Evolutionary conservation across 2,888 invertebrate species (phyloP), one percentile per base, ranked within the genome.

Genomic region (Heliconius erato): DNA sequence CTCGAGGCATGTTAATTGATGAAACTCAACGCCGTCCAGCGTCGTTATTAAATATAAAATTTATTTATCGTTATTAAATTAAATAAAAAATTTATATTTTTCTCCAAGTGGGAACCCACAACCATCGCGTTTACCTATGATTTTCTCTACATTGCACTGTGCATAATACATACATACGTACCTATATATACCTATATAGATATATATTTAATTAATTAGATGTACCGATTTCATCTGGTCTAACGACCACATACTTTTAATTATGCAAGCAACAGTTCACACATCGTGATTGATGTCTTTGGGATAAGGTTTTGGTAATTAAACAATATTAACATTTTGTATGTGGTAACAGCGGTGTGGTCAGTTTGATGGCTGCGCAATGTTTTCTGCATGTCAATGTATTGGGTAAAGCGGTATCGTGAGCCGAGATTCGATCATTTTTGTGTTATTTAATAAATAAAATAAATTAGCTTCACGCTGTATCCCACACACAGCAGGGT

Each of bases 261-360:
- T 93, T 92, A 91, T 87, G 87, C 90, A 93, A 94, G 85, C 85
- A 87, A 91, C 92, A 89, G 90, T 91, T 91, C 91, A 89, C 89
- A 90, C 90, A 91, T 92, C 92, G 93, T 93, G 94, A 94, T 93
- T 92, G 93, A 94, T 94, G 92, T 91, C 92, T 93, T 91, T 92
- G 89, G 93, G 92, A 94, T 94, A 92, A 91, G 88, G 90, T 92
- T 92, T 91, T 88, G 88, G 91, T 93, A 95, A 94, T 94, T 94
- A 94, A 92, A 92, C 91, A 91, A 91, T 92, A 94, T 94, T 94
- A 92, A 90, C 92, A 92, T 94, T 92, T 91, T 87, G 90, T 88
- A 88, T 94, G 92, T 89, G 90, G 91, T 89, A 92, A 92, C 87
- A 83, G 79, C 88, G 86, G 83, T 82, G 87, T 86, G 87, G 86